These are phyloP conservation scores for Drosophila sucinea DNA, from an alignment of 1,140 invertebrate species.

Conservation along the genomic window DNA sequence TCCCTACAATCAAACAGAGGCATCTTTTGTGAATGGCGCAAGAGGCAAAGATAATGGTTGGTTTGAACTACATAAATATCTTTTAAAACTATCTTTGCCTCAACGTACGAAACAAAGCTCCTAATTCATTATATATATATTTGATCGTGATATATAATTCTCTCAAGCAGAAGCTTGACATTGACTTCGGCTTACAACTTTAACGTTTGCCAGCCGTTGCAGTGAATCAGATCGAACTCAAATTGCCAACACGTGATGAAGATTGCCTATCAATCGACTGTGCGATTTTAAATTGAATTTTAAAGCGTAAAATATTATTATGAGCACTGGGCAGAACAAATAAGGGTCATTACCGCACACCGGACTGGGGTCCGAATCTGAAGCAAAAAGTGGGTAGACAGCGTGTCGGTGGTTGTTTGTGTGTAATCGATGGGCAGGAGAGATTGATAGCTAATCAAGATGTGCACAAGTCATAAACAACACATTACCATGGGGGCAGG, in stretches of 20 bases:
- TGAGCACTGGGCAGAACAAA: slow-evolving; percentile 36
- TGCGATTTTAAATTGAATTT: slow-evolving; percentile 47
- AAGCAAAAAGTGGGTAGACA: not conserved
- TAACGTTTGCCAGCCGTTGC: slow-evolving; percentile 29
- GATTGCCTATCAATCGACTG: slow-evolving; percentile 9
- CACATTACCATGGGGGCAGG: slow-evolving; percentile 40
- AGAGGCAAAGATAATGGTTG: too few relatives aligned
- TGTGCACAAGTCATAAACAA: slow-evolving; percentile 49
- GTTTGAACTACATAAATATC: too few relatives aligned
- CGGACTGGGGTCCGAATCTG: not conserved
- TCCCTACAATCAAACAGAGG: too few relatives aligned
- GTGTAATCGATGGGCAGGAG: not conserved
- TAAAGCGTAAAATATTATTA: slow-evolving; percentile 46
- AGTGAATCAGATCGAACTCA: slow-evolving; percentile 3
- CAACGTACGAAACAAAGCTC: not conserved
- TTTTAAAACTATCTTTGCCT: too few relatives aligned
- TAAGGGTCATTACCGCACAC: slow-evolving; percentile 38
- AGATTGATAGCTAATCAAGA: slow-evolving; percentile 37
- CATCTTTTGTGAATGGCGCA: too few relatives aligned
- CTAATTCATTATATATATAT: not conserved
- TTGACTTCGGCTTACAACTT: not conserved
- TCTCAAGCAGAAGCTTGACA: slow-evolving; percentile 14
- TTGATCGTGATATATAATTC: not conserved
- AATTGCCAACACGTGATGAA: slow-evolving; percentile 31
- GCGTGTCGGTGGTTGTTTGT: not conserved